Conservation (phyloP, 1,140 invertebrate genomes). For the Dreissena rostriformis region DNA sequence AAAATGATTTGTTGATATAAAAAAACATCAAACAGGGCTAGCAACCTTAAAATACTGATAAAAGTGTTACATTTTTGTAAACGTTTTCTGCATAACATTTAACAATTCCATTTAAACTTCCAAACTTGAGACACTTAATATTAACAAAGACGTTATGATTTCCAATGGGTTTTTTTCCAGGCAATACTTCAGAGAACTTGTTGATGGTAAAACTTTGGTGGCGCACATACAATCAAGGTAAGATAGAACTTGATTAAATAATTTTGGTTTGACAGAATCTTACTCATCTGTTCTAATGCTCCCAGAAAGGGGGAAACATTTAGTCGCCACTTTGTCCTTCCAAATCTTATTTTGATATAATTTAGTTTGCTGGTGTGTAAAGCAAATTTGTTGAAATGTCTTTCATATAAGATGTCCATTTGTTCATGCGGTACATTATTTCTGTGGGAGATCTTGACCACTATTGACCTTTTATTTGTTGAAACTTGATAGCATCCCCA, state of each 20-base stretch:
- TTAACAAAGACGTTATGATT: too few relatives aligned
- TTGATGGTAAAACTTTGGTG: conserved; percentile 69
- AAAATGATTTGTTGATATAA: too few relatives aligned
- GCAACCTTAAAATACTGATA: too few relatives aligned
- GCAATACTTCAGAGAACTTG: conserved; percentile 52
- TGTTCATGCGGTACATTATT: not conserved
- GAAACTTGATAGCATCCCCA: too few relatives aligned
- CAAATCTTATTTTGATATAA: not conserved
- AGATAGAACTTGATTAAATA: conserved; percentile 9
- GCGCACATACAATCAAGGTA: conserved; percentile 65
- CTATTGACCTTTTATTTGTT: too few relatives aligned
- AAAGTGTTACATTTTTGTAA: not conserved
- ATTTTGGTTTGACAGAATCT: not conserved
- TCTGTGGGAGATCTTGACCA: not conserved
- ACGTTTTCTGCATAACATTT: conserved; percentile 5
- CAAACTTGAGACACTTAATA: too few relatives aligned
- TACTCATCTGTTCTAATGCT: not conserved
- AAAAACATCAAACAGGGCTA: too few relatives aligned
- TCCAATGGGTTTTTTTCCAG: conserved; percentile 46
- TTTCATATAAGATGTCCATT: not conserved
- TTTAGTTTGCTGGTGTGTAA: not conserved
- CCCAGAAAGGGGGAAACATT: not conserved
- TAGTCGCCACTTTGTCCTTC: not conserved
- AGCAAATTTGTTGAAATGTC: not conserved
- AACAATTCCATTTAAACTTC: too few relatives aligned